These are phyloP conservation scores for Stenodera caucasica DNA, from an alignment of 2,888 invertebrate species.

Conservation along the genomic window DNA sequence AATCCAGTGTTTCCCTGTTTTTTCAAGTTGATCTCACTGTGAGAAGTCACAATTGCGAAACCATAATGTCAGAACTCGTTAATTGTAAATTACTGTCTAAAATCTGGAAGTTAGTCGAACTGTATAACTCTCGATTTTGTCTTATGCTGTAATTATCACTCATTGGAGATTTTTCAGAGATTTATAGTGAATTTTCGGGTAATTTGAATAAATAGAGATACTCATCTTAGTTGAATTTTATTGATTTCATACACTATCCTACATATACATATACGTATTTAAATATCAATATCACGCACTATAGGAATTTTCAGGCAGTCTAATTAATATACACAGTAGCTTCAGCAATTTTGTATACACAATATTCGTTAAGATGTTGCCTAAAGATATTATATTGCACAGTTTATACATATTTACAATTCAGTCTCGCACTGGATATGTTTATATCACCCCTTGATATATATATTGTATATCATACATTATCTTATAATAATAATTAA, in stretches of 20 bases:
- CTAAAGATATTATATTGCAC: conserved; percentile 20
- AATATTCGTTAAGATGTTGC: conserved; percentile 22
- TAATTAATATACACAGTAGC: conserved; percentile 27
- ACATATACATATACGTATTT: conserved; percentile 40
- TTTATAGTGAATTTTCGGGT: too few relatives aligned
- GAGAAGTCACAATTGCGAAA: too few relatives aligned
- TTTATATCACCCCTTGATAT: conserved; percentile 34
- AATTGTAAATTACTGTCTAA: too few relatives aligned
- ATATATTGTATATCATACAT: too few relatives aligned
- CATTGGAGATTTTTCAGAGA: too few relatives aligned
- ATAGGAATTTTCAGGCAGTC: conserved; percentile 30
- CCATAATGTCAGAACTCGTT: too few relatives aligned
- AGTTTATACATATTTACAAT: conserved; percentile 37
- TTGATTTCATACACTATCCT: conserved; percentile 40
- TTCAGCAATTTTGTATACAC: conserved; percentile 24
- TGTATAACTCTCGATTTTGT: too few relatives aligned
- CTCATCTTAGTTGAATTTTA: conserved; percentile 38
- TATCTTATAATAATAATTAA: neutral
- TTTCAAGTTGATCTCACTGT: too few relatives aligned
- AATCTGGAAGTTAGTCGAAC: too few relatives aligned
- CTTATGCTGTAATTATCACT: too few relatives aligned
- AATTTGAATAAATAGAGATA: neutral
- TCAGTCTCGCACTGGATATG: conserved; percentile 50
- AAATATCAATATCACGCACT: conserved; percentile 38
- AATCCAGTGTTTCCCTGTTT: too few relatives aligned